Base-by-base conservation (phyloP, 2,888 invertebrate genomes). In the Plemyria rubiginata region DNA sequence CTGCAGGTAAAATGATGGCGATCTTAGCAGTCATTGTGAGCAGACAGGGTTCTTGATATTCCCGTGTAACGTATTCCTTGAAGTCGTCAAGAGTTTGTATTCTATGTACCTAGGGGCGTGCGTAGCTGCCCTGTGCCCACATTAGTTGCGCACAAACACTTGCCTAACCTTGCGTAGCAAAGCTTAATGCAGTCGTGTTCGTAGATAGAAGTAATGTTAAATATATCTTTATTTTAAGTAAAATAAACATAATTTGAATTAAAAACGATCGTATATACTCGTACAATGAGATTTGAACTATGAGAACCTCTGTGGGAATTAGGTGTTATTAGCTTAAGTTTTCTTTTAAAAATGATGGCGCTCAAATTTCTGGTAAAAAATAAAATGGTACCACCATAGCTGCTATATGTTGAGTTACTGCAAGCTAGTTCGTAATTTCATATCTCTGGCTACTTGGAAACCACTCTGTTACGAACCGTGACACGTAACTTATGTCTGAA, bases 41-140 rank as follows among this genome's bases (percentile, higher is more conserved):
- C 68, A 67, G 73, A 76, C 74, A 75, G 69, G 75, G 74, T 70
- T 72, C 78, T 45, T 16, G 69, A 77, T 70, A 76, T 79, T 79
- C 79, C 72, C 77, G 74, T 82, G 79, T 78, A 76, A 72, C 78
- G 68, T 78, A 77, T 85, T 84, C 82, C 79, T 73, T 82, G 83
- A 86, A 85, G 78, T 78, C 72, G 75, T 76, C 67, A 71, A 62
- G 70, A 65, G 29, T 49, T 45, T 12, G 36, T n/a, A n/a, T n/a
- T n/a, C n/a, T n/a, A n/a, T n/a, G n/a, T 46, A 49, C 55, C n/a
- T 62, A 43, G 67, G 66, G 60, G 75, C 78, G 79, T 77, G 80
- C 76, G 74, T 72, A 67, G 70, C 69, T 62, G 70, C 77, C 63
- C 69, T 54, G 61, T 74, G 70, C 74, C 67, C 75, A 74, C 70